phyloP scores from a whole-genome alignment of 2,113 vertebrate genomes.

The Vombatus ursinus region DNA sequence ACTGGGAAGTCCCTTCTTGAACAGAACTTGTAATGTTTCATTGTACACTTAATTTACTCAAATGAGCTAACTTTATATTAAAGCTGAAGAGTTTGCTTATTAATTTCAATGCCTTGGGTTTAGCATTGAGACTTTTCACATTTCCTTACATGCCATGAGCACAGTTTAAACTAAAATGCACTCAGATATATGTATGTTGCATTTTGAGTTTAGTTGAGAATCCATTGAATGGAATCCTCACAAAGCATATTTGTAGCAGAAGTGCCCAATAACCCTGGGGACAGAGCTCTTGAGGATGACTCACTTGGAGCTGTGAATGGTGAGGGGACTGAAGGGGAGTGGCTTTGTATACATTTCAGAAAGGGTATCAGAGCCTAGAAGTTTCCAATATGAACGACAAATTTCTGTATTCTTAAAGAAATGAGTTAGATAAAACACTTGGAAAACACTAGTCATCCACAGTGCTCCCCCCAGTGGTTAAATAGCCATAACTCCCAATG shows the following conservation, averaged over 20 bases:
- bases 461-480: background rate
- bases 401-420: background rate
- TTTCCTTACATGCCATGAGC: background rate
- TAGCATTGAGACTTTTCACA: background rate
- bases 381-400: background rate
- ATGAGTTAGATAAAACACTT: background rate
- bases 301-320: background rate
- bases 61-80: background rate
- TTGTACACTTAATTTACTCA: background rate
- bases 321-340: background rate
- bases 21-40: background rate
- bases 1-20: background rate
- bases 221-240: background rate
- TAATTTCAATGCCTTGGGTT: background rate
- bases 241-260: background rate
- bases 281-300: background rate
- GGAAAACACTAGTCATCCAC: background rate
- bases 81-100: background rate
- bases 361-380: background rate
- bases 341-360: background rate
- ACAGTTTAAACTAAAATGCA: background rate
- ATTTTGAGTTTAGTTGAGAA: background rate
- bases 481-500: background rate
- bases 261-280: background rate
- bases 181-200: background rate